Percentiles rank a stretch among this genome's conserved stretches.
Conservation (phyloP, 2,888 invertebrate species). For the Abscondita cerata region DNA sequence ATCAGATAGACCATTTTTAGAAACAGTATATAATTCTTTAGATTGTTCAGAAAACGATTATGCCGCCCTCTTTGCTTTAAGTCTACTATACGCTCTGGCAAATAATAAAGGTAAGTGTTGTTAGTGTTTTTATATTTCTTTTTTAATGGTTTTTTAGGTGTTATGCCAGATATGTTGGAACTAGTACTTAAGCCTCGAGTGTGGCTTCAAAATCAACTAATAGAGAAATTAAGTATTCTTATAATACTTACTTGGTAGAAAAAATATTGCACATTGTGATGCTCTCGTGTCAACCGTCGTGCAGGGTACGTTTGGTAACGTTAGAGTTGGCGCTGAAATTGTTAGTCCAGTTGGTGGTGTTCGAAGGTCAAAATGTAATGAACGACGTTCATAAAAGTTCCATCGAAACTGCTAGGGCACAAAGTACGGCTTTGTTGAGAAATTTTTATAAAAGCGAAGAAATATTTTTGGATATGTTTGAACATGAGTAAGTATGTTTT, state of each 20-base stretch:
- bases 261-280: slow-evolving; percentile 83
- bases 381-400: slow-evolving; percentile 72
- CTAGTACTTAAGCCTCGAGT: slow-evolving; percentile 71
- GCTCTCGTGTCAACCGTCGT: slow-evolving; percentile 87
- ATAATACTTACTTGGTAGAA: slow-evolving; percentile 83
- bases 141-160: slow-evolving; percentile 64
- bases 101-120: slow-evolving; percentile 83
- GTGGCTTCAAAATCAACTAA: slow-evolving; percentile 36
- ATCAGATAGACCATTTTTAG: slow-evolving; percentile 80
- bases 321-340: slow-evolving; percentile 87
- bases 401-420: slow-evolving; percentile 76
- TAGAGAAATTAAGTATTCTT: slow-evolving; percentile 63
- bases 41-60: slow-evolving; percentile 95
- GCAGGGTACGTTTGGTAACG: slow-evolving; percentile 90
- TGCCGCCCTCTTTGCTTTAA: slow-evolving; percentile 87
- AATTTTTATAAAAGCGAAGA: slow-evolving; percentile 98
- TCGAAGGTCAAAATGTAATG: slow-evolving; percentile 66
- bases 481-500: slow-evolving; percentile 79
- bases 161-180: slow-evolving; percentile 82
- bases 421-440: slow-evolving; percentile 82
- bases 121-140: slow-evolving; percentile 32
- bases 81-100: slow-evolving; percentile 91
- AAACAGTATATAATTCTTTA: slow-evolving; percentile 85
- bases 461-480: slow-evolving; percentile 98
- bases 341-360: slow-evolving; percentile 71